Evolutionary conservation across 2,797 vertebrate species (phyloP).

Genomic region (Poliocrania exsul): DNA sequence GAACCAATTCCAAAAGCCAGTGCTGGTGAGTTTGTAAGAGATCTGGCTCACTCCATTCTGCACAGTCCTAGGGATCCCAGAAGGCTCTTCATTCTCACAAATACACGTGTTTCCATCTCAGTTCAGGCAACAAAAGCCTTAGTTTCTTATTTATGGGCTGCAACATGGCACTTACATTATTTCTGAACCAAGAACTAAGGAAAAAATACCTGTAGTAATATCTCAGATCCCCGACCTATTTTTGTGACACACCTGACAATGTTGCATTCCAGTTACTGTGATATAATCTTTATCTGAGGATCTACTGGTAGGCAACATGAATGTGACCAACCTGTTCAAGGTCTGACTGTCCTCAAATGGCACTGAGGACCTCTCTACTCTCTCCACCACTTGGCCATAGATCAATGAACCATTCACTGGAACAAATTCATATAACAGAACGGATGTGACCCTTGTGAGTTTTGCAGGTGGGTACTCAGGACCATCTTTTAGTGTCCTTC

Average conservation of each 20-base stretch:
- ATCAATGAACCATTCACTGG: rapidly evolving
- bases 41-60: background rate
- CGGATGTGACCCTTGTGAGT: background rate
- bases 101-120: background rate
- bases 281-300: background rate
- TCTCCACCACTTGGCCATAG: background rate
- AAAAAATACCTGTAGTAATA: background rate
- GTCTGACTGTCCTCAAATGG: background rate
- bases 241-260: background rate
- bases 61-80: background rate
- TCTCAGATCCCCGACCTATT: background rate
- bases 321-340: rapidly evolving
- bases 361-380: background rate
- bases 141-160: background rate
- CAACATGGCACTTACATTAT: background rate
- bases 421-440: background rate
- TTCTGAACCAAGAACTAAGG: background rate
- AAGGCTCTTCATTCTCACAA: background rate
- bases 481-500: background rate
- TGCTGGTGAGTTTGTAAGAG: rapidly evolving
- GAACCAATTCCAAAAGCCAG: background rate
- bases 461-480: background rate
- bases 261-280: background rate
- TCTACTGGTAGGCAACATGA: background rate
- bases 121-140: background rate